phyloP scores from a whole-genome alignment of 1,140 invertebrate species.

The Coenobita brevimanus region DNA sequence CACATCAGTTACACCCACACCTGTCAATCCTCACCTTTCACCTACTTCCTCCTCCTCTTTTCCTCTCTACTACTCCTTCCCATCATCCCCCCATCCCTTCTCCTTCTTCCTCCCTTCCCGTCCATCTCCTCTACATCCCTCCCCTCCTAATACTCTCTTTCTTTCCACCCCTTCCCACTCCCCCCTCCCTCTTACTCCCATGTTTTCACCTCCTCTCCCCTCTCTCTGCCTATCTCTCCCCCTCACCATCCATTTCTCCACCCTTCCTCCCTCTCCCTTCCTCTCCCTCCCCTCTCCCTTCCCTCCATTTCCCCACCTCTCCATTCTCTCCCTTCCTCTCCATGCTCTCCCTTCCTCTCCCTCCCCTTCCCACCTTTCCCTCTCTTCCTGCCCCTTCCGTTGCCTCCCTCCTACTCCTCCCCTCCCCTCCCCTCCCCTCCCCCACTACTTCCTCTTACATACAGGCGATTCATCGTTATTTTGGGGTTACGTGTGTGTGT shows the following conservation, averaged over 20 bases:
- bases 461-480: too few species aligned
- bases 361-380: neutral
- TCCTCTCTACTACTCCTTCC: neutral
- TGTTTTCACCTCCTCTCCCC: neutral
- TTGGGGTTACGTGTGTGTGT: too few species aligned
- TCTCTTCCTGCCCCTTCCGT: neutral
- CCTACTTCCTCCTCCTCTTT: neutral
- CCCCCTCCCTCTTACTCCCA: neutral
- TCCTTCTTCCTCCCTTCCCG: too few species aligned
- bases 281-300: conserved; percentile 14
- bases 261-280: conserved; percentile 18
- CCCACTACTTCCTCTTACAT: too few species aligned
- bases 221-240: neutral
- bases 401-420: too few species aligned
- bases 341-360: neutral
- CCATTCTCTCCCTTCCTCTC: conserved; percentile 17
- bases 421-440: too few species aligned
- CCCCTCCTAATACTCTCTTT: neutral
- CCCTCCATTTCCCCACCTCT: conserved; percentile 21
- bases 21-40: neutral
- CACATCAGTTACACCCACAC: neutral
- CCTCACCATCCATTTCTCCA: neutral
- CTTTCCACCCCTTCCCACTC: too few species aligned
- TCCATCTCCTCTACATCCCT: too few species aligned
- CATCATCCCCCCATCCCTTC: neutral